Conservation (phyloP, 2,113 vertebrate genomes). For the Phalacrocorax carbo region DNA sequence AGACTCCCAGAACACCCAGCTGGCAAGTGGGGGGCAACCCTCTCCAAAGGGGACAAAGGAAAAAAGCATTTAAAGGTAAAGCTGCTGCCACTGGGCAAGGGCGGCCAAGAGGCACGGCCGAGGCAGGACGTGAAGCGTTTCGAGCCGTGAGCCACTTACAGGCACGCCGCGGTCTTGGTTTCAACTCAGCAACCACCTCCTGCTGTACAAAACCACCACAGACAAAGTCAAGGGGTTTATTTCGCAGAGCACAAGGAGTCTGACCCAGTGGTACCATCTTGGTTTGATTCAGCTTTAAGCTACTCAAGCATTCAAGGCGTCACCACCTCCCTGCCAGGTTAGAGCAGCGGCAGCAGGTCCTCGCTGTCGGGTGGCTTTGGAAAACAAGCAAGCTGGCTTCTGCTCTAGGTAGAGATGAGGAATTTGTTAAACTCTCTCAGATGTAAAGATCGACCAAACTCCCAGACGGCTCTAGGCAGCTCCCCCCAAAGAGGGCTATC, state of each 20-base stretch:
- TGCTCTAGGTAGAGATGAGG: neutral
- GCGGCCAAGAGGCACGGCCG: neutral
- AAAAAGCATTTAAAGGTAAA: neutral
- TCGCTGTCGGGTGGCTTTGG: neutral
- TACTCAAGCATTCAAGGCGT: neutral
- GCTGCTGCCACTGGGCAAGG: neutral
- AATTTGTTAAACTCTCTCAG: neutral
- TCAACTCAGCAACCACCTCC: neutral
- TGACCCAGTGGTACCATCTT: neutral
- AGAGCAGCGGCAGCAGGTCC: neutral
- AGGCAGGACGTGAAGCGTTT: neutral
- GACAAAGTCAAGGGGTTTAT: neutral
- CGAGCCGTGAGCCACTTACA: neutral
- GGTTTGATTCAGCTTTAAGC: neutral
- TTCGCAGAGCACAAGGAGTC: neutral
- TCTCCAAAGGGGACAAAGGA: neutral
- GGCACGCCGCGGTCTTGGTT: rapidly evolving
- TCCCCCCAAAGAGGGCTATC: neutral
- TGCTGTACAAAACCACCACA: neutral
- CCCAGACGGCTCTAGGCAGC: neutral
- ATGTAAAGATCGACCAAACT: neutral
- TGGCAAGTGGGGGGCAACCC: neutral
- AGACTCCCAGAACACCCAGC: neutral
- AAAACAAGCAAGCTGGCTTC: neutral
- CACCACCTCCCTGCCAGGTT: neutral